Conservation (phyloP, 2,113 vertebrate genomes). For the Notothenia rossii region DNA sequence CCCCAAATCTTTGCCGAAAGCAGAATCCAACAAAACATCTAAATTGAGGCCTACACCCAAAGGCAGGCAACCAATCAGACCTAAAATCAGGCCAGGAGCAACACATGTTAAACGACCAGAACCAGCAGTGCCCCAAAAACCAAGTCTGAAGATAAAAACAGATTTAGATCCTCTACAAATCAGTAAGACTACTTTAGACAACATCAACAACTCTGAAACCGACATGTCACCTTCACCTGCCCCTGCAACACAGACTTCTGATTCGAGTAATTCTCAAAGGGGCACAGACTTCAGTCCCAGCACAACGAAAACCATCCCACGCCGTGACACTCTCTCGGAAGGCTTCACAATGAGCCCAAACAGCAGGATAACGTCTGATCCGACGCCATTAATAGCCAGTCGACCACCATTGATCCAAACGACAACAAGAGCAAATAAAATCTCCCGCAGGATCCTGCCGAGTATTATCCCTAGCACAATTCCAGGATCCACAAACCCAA, state of each 20-base stretch:
- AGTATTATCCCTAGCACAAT: constrained; percentile 43
- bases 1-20: neutral
- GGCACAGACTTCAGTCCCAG: constrained; percentile 42
- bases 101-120: constrained; percentile 40
- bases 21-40: constrained; percentile 33
- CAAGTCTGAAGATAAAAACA: constrained; percentile 46
- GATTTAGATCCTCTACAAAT: constrained; percentile 19
- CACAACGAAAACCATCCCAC: constrained; percentile 29
- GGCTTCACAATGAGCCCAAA: constrained; percentile 35
- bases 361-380: constrained; percentile 62
- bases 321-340: constrained; percentile 3
- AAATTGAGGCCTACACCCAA: constrained; percentile 6
- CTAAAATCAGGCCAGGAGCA: constrained; percentile 36
- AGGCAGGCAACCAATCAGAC: constrained; percentile 21
- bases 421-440: constrained; percentile 68
- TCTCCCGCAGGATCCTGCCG: constrained; percentile 24
- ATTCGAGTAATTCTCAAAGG: constrained; percentile 31
- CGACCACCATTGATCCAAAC: constrained; percentile 43
- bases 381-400: constrained; percentile 57
- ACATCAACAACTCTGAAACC: constrained; percentile 32
- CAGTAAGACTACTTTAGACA: constrained; percentile 19
- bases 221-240: constrained; percentile 42
- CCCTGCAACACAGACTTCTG: constrained; percentile 15
- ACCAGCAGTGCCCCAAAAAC: constrained; percentile 36
- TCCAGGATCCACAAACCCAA: constrained; percentile 47